phyloP scores from a whole-genome alignment of 2,888 invertebrate genomes.

The Phrixothrix hirtus region DNA sequence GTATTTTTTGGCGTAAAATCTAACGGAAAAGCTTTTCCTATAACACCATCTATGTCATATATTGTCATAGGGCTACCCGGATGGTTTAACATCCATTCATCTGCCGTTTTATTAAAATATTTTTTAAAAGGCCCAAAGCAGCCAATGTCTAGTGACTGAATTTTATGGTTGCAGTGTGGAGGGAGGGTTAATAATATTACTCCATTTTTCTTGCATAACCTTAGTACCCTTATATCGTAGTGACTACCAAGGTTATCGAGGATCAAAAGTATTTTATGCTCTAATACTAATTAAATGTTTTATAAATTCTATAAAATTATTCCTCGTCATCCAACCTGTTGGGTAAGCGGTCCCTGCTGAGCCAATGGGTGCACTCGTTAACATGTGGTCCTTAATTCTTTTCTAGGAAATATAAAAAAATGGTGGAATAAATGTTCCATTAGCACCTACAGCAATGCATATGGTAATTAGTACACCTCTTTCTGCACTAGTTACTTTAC shows the following conservation, averaged over 20 bases:
- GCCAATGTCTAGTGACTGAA: conserved; percentile 32
- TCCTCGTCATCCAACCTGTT: background rate
- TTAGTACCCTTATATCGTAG: conserved; percentile 1
- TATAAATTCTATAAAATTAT: no score
- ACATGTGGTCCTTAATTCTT: conserved; percentile 37
- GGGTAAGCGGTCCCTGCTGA: background rate
- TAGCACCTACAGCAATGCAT: no score
- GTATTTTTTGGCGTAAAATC: conserved; percentile 40
- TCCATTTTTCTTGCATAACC: conserved; percentile 38
- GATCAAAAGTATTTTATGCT: no score
- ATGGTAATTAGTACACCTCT: no score
- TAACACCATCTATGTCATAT: conserved; percentile 43
- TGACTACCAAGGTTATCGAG: background rate
- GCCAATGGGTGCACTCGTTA: no score
- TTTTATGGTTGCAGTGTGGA: conserved; percentile 8
- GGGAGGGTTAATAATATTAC: conserved; percentile 28
- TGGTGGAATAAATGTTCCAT: conserved; percentile 38
- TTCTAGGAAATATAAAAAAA: conserved; percentile 43
- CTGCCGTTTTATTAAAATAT: conserved; percentile 33
- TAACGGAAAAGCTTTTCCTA: conserved; percentile 35
- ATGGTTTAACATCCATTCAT: conserved; percentile 32
- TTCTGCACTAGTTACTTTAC: conserved; percentile 1
- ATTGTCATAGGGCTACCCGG: conserved; percentile 41
- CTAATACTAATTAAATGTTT: background rate
- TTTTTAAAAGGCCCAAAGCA: conserved; percentile 40